A percentile compares a stretch with the other conserved stretches of the same genome.
phyloP scores from a whole-genome alignment of 1,140 invertebrate species.

The Philopotamus ludificatus region DNA sequence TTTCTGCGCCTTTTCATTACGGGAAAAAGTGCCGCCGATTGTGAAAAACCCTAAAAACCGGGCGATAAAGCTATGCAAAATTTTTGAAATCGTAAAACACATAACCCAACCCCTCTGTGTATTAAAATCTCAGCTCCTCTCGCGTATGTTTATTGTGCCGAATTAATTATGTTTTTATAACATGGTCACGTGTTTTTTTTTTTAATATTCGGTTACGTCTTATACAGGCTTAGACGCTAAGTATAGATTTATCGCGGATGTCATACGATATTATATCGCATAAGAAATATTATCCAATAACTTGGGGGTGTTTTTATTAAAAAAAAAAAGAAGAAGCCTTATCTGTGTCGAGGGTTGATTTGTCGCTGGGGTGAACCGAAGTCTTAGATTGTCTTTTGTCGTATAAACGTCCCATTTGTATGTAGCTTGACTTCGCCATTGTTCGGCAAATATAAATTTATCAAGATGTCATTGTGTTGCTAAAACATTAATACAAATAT shows the following conservation, averaged over 20 bases:
- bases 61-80: too few relatives aligned
- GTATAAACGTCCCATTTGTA: neutral
- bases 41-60: too few relatives aligned
- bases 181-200: too few relatives aligned
- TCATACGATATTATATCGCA: neutral
- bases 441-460: too few relatives aligned
- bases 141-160: too few relatives aligned
- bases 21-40: constrained; percentile 4
- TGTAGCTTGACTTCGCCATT: neutral
- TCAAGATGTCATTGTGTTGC: too few relatives aligned
- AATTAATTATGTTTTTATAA: too few relatives aligned
- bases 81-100: too few relatives aligned
- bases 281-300: neutral
- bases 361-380: neutral
- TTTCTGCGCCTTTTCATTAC: constrained; percentile 2
- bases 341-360: neutral
- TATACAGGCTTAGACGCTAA: neutral
- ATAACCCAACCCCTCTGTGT: too few relatives aligned
- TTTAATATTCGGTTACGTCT: neutral
- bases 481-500: neutral
- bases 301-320: neutral
- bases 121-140: too few relatives aligned
- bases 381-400: neutral
- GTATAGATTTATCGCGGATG: neutral
- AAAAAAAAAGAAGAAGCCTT: neutral